phyloP scores from a whole-genome alignment of 2,888 invertebrate genomes.

The Eristalinus aeneus region DNA sequence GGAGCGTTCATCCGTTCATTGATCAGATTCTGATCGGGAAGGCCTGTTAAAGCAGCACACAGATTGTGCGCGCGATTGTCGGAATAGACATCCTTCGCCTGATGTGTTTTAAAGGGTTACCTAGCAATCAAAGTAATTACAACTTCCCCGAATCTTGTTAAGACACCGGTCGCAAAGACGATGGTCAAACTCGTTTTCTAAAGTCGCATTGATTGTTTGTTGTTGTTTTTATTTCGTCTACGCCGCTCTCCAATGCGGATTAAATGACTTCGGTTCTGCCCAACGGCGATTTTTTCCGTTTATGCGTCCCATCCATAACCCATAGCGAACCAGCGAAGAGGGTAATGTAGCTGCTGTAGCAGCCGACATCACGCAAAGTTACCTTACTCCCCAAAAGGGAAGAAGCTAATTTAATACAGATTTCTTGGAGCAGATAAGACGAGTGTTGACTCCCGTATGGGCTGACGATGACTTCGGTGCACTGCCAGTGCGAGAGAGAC shows the following conservation, averaged over 20 bases:
- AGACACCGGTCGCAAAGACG: not conserved
- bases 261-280: slow-evolving; percentile 19
- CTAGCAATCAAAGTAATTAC: not conserved
- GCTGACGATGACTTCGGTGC: not conserved
- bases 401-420: slow-evolving; percentile 54
- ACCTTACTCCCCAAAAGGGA: slow-evolving; percentile 34
- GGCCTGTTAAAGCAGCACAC: not conserved
- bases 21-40: not conserved
- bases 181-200: not conserved
- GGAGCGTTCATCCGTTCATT: not conserved
- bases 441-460: slow-evolving; percentile 38
- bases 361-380: slow-evolving; percentile 38
- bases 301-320: slow-evolving; percentile 24
- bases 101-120: not conserved
- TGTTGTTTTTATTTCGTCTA: not conserved
- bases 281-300: not conserved
- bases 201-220: not conserved
- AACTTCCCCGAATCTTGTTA: not conserved
- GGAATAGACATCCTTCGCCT: not conserved
- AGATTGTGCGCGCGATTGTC: not conserved
- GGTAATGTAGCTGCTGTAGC: slow-evolving; percentile 4
- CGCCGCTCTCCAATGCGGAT: not conserved
- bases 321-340: not conserved
- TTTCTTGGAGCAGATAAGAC: slow-evolving; percentile 41
- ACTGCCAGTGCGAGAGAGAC: not conserved